Evolutionary conservation across 2,888 invertebrate genomes (phyloP), one percentile per base, ranked within the genome.

Genomic region (Hypolimnas misippus): DNA sequence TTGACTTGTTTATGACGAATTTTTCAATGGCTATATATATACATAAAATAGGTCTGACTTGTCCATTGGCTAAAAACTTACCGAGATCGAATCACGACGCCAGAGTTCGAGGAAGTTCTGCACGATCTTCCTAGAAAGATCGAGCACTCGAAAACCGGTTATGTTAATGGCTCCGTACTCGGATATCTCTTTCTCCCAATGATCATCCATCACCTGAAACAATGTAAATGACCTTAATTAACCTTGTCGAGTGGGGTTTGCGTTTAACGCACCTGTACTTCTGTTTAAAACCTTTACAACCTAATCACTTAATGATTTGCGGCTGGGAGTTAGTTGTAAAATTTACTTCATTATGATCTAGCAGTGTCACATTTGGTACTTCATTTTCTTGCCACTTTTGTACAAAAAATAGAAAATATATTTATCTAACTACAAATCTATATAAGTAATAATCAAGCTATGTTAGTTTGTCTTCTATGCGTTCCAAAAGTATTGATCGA

Each of bases 111-210:
- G 92, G 86, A 98, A 98, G 68, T 97, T 95, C 78, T 95, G 95
- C 56, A 97, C 97, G 73, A 95, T 93, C 76, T 95, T 95, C 72
- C 96, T 94, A 56, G 95, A 94, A 69, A 94, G 93, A 88, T 98
- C 97, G 63, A 99, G 94, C 73, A 99, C 95, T 75, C 98, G 95
- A 89, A 99, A 99, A 60, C 99, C 99, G 21, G 99, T 99, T 76
- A 99, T 97, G 93, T 99, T 99, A 78, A 99, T 97, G 70, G 98
- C 98, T 19, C 98, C 98, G 82, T 96, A 98, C 93, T 98, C 98
- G 72, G 95, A 95, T 73, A 98, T 95, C 87, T 97, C 96, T 75
- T 95, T 96, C 77, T 98, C 97, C 96, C 97, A 97, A 76, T 96
- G 94, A 86, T 98, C 98, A 89, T 98, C 98, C 97, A 98, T 96